These are phyloP conservation scores for Elephas maximus DNA, from an alignment of 2,113 vertebrate species.

Conservation along the genomic window DNA sequence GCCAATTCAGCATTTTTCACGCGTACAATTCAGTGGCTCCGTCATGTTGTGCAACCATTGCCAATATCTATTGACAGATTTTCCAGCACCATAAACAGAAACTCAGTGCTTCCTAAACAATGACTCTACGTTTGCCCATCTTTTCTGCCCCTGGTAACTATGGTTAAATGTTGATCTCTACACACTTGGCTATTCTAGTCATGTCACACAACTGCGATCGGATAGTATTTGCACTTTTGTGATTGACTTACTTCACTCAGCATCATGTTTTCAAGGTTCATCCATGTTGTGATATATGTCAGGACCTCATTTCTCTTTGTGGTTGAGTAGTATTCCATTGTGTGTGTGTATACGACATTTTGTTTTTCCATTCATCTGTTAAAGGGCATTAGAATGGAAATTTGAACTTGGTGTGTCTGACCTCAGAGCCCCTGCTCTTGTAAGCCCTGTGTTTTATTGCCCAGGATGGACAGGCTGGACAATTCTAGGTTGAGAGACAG, in stretches of 20 bases:
- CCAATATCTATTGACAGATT: background rate
- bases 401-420: background rate
- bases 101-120: background rate
- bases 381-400: background rate
- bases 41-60: background rate
- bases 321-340: too few species aligned
- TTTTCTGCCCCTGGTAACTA: background rate
- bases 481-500: background rate
- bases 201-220: background rate
- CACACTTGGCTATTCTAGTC: background rate
- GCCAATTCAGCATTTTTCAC: background rate
- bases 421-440: accelerated
- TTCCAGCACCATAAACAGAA: background rate
- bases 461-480: background rate
- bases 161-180: background rate
- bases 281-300: background rate
- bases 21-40: background rate
- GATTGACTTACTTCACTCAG: background rate
- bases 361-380: background rate
- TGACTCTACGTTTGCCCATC: background rate
- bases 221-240: background rate
- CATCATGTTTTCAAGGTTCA: background rate
- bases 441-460: too few species aligned
- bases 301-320: too few species aligned
- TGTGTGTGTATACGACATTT: too few species aligned